phyloP scores from a whole-genome alignment of 2,113 vertebrate genomes.

The Merops nubicus region DNA sequence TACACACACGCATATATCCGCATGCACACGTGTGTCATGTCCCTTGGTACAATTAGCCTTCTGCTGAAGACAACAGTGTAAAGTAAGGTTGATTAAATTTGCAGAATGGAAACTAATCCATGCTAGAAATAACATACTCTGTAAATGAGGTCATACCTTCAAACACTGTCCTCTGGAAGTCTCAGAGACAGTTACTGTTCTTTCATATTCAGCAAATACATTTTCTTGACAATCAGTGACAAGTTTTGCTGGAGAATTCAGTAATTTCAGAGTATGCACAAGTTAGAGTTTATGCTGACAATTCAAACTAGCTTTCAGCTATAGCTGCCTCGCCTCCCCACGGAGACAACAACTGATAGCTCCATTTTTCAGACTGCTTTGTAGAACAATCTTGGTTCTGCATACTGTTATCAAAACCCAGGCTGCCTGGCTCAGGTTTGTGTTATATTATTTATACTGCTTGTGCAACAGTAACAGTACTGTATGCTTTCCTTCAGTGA shows the following conservation, averaged over 20 bases:
- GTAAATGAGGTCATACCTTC: neutral
- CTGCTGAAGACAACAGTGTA: neutral
- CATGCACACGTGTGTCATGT: neutral
- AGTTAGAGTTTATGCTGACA: neutral
- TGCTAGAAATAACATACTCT: neutral
- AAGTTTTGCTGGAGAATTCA: neutral
- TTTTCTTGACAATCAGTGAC: neutral
- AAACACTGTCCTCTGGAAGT: neutral
- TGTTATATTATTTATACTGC: neutral
- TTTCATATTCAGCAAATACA: neutral
- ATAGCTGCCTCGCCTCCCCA: neutral
- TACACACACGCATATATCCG: accelerated
- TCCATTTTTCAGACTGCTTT: neutral
- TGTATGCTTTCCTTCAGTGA: neutral
- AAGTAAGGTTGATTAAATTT: neutral
- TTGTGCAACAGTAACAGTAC: neutral
- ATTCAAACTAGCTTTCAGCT: neutral
- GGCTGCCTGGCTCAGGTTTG: neutral
- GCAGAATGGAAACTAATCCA: neutral
- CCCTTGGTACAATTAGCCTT: neutral
- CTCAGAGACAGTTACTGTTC: neutral
- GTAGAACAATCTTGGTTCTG: neutral
- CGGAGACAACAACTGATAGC: neutral
- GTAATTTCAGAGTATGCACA: neutral
- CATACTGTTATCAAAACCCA: neutral